Conservation (phyloP, 2,113 vertebrate genomes). For the Actinemys pallida region DNA sequence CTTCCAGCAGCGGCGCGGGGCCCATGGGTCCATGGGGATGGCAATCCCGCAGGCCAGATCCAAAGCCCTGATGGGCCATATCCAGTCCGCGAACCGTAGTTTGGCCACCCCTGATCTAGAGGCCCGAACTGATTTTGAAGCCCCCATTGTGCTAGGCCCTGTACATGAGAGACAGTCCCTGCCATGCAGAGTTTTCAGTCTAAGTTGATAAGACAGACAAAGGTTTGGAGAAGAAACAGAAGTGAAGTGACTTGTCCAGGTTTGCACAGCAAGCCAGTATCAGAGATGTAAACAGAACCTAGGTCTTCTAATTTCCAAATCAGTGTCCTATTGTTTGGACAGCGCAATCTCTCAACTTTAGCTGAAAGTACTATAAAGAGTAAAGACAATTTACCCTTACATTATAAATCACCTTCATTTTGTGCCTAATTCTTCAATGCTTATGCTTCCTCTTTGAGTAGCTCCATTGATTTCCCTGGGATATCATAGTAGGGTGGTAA, state of each 20-base stretch:
- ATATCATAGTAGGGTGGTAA: neutral
- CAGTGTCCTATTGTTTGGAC: neutral
- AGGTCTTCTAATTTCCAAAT: neutral
- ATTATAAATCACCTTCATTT: constrained; percentile 35
- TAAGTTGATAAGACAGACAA: neutral
- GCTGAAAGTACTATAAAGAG: constrained; percentile 14
- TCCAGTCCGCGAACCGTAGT: too few relatives aligned
- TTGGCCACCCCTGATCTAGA: neutral
- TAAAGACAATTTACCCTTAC: neutral
- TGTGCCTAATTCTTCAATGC: neutral
- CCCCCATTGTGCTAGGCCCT: neutral
- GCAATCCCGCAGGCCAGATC: too few relatives aligned
- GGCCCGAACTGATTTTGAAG: neutral
- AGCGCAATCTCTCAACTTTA: constrained; percentile 4
- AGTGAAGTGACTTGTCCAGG: neutral
- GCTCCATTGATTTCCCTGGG: neutral
- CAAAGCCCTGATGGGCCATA: too few relatives aligned
- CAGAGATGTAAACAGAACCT: neutral
- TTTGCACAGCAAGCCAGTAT: neutral
- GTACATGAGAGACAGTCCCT: fast-evolving
- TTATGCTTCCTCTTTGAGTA: neutral
- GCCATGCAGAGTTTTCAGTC: neutral
- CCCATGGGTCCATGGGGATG: too few relatives aligned
- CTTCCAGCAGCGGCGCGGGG: too few relatives aligned
- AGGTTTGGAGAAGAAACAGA: neutral